Evolutionary conservation across 2,888 invertebrate genomes (phyloP).

Genomic region (Cyclophora albipunctata): DNA sequence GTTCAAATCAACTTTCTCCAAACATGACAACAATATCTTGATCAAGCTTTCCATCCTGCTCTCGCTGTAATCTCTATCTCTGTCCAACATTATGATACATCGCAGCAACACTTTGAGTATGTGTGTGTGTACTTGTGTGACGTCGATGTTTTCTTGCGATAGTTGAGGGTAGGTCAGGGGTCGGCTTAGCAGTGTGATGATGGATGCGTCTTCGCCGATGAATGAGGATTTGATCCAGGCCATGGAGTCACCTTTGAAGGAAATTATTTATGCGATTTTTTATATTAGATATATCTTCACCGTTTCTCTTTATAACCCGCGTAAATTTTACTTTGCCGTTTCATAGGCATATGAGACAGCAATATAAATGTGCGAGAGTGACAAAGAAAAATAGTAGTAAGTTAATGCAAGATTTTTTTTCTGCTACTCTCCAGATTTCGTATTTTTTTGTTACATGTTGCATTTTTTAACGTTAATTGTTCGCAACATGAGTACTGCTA

Average conservation of each 20-base stretch:
- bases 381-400: too few species aligned
- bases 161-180: constrained; percentile 55
- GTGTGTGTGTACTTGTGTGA: constrained; percentile 53
- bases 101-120: constrained; percentile 54
- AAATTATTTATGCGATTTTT: too few species aligned
- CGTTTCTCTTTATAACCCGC: too few species aligned
- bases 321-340: too few species aligned
- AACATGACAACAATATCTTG: constrained; percentile 55
- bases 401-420: too few species aligned
- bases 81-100: constrained; percentile 41
- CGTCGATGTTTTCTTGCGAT: constrained; percentile 45
- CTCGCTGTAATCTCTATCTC: constrained; percentile 36
- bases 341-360: too few species aligned
- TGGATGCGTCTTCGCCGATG: constrained; percentile 47
- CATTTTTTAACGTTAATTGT: too few species aligned
- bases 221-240: constrained; percentile 53
- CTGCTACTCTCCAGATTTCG: too few species aligned
- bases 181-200: constrained; percentile 50
- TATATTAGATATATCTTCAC: too few species aligned
- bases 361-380: too few species aligned
- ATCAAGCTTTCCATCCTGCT: constrained; percentile 50
- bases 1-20: constrained; percentile 56
- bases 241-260: constrained; percentile 34
- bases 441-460: too few species aligned
- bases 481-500: too few species aligned